A percentile compares a stretch with the other conserved stretches of the same genome.
Conservation (phyloP, 2,113 vertebrate species). For the Poicephalus meyeri region DNA sequence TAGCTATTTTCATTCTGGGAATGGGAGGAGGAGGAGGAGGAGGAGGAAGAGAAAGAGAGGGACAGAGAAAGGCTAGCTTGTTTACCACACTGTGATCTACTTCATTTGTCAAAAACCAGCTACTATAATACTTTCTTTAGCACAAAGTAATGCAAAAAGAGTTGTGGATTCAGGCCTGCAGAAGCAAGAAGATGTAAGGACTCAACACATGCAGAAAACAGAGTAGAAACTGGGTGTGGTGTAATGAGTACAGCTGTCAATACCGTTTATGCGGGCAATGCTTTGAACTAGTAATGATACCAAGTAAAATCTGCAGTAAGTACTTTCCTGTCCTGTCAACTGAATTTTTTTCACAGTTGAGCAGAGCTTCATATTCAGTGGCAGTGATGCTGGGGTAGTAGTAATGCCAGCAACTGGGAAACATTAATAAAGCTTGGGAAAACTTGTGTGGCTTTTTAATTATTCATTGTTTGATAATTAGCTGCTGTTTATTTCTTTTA, state of each 20-base stretch:
- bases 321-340: neutral
- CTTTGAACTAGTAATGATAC: conserved; percentile 45
- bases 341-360: conserved; percentile 9
- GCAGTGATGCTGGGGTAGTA: neutral
- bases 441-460: neutral
- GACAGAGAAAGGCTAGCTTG: conserved; percentile 26
- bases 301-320: conserved; percentile 20
- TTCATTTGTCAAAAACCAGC: neutral
- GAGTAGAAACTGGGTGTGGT: neutral
- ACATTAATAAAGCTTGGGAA: neutral
- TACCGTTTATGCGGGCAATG: conserved; percentile 25
- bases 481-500: neutral
- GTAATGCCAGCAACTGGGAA: neutral
- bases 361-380: neutral
- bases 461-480: neutral
- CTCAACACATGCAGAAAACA: neutral
- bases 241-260: conserved; percentile 22
- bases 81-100: conserved; percentile 15
- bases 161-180: neutral
- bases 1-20: conserved; percentile 64
- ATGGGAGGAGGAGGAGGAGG: conserved; percentile 46
- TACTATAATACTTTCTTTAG: neutral
- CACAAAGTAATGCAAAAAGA: neutral
- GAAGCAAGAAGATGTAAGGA: neutral
- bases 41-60: conserved; percentile 28